Percentiles rank a stretch among this genome's conserved stretches.
Evolutionary conservation across 92 coral and sea anemone species (phyloP).

Genomic region (Actinostola sp.): DNA sequence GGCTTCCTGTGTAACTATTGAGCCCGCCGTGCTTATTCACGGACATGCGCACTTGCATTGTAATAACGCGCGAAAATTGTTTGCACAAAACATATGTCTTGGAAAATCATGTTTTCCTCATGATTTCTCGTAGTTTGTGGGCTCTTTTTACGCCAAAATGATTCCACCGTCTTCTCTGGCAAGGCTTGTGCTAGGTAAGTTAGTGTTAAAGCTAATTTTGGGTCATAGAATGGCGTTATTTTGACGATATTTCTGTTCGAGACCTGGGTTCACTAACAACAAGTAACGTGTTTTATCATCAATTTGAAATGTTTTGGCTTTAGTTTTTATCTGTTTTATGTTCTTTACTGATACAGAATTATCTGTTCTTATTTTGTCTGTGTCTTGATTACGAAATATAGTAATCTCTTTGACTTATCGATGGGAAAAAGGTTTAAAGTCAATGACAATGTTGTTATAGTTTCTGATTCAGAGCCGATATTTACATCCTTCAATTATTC

Average conservation of each 20-base stretch:
- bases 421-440: too few species aligned
- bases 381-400: too few species aligned
- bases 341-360: too few species aligned
- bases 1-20: constrained; percentile 1
- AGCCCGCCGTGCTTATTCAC: neutral
- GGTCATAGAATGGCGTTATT: neutral
- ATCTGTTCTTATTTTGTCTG: too few species aligned
- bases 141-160: neutral
- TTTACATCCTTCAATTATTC: too few species aligned
- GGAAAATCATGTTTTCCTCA: neutral
- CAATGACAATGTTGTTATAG: too few species aligned
- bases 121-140: neutral
- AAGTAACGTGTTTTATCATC: too few species aligned
- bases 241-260: neutral
- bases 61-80: constrained; percentile 13
- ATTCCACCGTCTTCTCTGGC: constrained; percentile 40
- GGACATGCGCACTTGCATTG: constrained; percentile 9
- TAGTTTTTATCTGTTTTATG: too few species aligned
- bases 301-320: neutral
- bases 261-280: neutral
- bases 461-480: too few species aligned
- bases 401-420: too few species aligned
- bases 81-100: neutral
- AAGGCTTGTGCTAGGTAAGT: constrained; percentile 66
- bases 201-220: neutral